phyloP scores from a whole-genome alignment of 2,888 invertebrate species.

The Synanthedon andrenaeformis region DNA sequence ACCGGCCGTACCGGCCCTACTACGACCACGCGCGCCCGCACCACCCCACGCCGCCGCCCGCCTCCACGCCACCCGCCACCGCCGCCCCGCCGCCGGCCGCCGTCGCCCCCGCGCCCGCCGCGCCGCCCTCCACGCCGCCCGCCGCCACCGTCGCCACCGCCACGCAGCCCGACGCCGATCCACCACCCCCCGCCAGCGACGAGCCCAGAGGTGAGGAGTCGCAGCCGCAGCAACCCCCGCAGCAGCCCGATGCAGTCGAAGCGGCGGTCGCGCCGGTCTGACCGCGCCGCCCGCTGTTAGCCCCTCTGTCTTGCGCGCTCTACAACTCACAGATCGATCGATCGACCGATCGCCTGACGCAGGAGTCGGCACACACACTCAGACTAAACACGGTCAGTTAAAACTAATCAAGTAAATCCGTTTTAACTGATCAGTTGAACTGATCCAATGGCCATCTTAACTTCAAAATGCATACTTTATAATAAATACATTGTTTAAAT shows the following conservation, averaged over 20 bases:
- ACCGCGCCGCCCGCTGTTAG: slow-evolving; percentile 12
- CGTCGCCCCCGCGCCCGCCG: slow-evolving; percentile 16
- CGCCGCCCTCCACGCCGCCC: slow-evolving; percentile 16
- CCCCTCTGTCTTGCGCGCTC: neutral
- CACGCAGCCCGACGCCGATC: slow-evolving; percentile 15
- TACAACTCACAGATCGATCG: neutral
- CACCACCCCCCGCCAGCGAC: slow-evolving; percentile 9
- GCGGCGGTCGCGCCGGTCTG: slow-evolving; percentile 17
- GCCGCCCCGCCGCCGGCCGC: slow-evolving; percentile 7
- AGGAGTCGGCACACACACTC: neutral
- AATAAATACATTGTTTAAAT: too few relatives aligned
- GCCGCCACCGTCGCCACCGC: slow-evolving; percentile 13
- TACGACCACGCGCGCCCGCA: slow-evolving; percentile 23
- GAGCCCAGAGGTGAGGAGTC: slow-evolving; percentile 13
- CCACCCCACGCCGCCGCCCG: slow-evolving; percentile 33
- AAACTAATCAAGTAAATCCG: too few relatives aligned
- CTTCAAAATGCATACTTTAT: too few relatives aligned
- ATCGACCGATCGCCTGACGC: slow-evolving; percentile 4
- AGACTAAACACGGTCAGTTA: too few relatives aligned
- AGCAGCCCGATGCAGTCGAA: slow-evolving; percentile 7
- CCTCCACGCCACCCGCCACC: slow-evolving; percentile 21
- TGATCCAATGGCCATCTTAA: too few relatives aligned
- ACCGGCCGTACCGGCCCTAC: slow-evolving; percentile 27
- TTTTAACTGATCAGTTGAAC: too few relatives aligned
- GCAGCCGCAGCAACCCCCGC: slow-evolving; percentile 8